Conservation (phyloP, 1,140 invertebrate species). For the Polypedilum vanderplanki region DNA sequence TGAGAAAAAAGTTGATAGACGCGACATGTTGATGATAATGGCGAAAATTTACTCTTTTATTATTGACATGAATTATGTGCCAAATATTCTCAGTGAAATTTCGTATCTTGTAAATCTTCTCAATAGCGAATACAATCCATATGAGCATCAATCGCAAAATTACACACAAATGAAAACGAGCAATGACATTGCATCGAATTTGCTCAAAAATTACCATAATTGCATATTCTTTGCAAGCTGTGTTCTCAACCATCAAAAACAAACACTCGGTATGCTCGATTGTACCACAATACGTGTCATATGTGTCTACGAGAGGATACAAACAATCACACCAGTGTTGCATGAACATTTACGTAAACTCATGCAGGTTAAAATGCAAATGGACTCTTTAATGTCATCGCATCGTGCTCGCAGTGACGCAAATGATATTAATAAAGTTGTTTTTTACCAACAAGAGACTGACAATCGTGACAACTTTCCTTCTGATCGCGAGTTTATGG, state of each 20-base stretch:
- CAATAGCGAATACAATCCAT: constrained; percentile 33
- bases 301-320: constrained; percentile 38
- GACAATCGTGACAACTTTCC: constrained; percentile 79
- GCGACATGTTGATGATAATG: constrained; percentile 32
- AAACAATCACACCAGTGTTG: constrained; percentile 32
- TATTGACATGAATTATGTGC: constrained; percentile 38
- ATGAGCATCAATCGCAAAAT: background rate
- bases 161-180: background rate
- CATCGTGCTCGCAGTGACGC: background rate
- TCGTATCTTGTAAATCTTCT: constrained; percentile 38
- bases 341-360: constrained; percentile 33
- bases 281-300: constrained; percentile 37
- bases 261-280: constrained; percentile 37
- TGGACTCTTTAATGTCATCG: constrained; percentile 29
- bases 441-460: constrained; percentile 56
- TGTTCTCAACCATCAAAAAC: constrained; percentile 36
- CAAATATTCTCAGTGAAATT: constrained; percentile 40
- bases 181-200: constrained; percentile 5
- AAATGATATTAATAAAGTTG: constrained; percentile 33
- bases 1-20: constrained; percentile 1
- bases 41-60: constrained; percentile 37
- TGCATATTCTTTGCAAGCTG: constrained; percentile 39
- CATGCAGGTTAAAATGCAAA: constrained; percentile 35
- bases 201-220: constrained; percentile 33
- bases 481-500: constrained; percentile 60